A percentile compares a stretch with the other conserved stretches of the same genome.
These are phyloP conservation scores for Microcaecilia unicolor DNA, from an alignment of 2,797 vertebrate genomes.

Conservation along the genomic window DNA sequence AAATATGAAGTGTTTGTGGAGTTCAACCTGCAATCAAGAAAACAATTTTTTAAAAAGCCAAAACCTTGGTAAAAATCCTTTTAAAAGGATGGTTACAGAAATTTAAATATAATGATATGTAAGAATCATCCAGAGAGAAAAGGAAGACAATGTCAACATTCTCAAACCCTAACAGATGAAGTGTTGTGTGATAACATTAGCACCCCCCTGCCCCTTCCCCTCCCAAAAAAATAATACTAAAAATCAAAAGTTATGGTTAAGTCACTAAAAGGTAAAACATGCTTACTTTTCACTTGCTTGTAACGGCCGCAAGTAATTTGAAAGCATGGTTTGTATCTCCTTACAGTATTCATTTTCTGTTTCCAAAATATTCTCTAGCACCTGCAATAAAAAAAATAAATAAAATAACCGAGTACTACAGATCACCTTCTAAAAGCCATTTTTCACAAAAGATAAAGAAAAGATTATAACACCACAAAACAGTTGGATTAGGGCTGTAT, in stretches of 20 bases:
- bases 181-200: constrained; percentile 4
- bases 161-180: no score
- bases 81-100: no score
- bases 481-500: no score
- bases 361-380: constrained; percentile 95
- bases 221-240: not conserved
- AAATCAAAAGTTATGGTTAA: constrained; percentile 6
- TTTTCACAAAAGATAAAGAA: not conserved
- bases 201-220: not conserved
- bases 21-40: constrained; percentile 64
- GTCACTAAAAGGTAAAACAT: not conserved
- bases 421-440: not conserved
- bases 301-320: constrained; percentile 79
- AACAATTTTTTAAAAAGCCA: not conserved
- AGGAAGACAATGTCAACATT: no score
- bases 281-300: constrained; percentile 86
- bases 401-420: no score
- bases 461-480: no score
- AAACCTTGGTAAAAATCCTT: not conserved
- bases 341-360: constrained; percentile 89
- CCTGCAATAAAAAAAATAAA: constrained; percentile 61
- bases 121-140: no score
- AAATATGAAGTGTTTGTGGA: constrained; percentile 72
- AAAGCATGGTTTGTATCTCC: constrained; percentile 86
- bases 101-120: no score